phyloP scores from a whole-genome alignment of 2,888 invertebrate genomes.

The Thera britannica region DNA sequence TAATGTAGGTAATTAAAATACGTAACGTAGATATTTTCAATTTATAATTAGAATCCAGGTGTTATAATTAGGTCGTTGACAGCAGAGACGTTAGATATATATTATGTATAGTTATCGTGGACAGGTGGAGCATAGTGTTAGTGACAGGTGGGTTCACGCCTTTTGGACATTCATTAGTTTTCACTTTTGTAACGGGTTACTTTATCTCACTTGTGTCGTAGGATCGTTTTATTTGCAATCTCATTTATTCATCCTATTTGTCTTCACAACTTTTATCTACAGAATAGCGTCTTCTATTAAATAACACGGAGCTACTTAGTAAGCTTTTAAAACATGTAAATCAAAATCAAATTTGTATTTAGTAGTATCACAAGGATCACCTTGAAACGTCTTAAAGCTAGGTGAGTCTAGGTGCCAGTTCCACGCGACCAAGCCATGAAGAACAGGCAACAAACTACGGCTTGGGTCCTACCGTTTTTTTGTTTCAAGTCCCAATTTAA shows the following conservation, averaged over 20 bases:
- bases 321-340: background rate
- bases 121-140: conserved; percentile 21
- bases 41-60: conserved; percentile 61
- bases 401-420: too few relatives aligned
- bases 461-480: too few relatives aligned
- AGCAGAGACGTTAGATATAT: conserved; percentile 30
- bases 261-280: background rate
- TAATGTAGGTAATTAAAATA: too few relatives aligned
- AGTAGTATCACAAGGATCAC: too few relatives aligned
- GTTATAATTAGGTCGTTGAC: conserved; percentile 61
- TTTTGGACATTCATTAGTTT: conserved; percentile 59
- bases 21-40: conserved; percentile 2
- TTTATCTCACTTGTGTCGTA: background rate
- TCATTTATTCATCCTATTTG: background rate
- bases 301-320: background rate
- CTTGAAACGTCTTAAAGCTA: too few relatives aligned
- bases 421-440: too few relatives aligned
- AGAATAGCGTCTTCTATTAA: background rate
- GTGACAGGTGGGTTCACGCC: conserved; percentile 56
- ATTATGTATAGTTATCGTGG: conserved; percentile 42
- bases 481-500: background rate
- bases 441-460: too few relatives aligned
- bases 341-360: background rate
- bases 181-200: conserved; percentile 54
- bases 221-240: background rate